phyloP scores from a whole-genome alignment of 2,797 vertebrate species.

The Acipenser oxyrinchus region DNA sequence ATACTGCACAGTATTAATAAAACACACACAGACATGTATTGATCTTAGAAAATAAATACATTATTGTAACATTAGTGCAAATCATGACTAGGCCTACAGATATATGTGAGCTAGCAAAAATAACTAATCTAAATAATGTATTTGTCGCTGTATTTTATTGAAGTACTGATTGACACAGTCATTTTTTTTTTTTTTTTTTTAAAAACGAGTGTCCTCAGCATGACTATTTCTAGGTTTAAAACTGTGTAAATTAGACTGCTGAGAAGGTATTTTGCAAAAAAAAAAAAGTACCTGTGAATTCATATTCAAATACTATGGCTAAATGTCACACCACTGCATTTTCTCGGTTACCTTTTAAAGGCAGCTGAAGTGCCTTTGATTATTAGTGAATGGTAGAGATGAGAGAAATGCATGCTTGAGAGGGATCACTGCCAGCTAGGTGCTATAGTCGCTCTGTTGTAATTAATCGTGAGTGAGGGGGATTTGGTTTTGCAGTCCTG shows the following conservation, averaged over 20 bases:
- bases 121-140: too few species aligned
- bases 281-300: conserved; percentile 14
- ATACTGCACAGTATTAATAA: too few species aligned
- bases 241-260: not conserved
- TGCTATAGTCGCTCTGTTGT: conserved; percentile 66
- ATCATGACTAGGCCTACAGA: too few species aligned
- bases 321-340: conserved; percentile 38
- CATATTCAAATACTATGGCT: conserved; percentile 37
- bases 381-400: conserved; percentile 59
- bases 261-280: conserved; percentile 1
- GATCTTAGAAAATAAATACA: too few species aligned
- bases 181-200: too few species aligned
- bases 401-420: conserved; percentile 55
- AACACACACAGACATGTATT: too few species aligned
- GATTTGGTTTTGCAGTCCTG: conserved; percentile 61
- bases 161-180: too few species aligned
- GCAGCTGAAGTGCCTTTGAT: conserved; percentile 67
- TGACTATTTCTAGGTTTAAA: too few species aligned
- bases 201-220: too few species aligned
- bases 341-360: conserved; percentile 40
- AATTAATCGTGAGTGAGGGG: conserved; percentile 83
- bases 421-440: conserved; percentile 60
- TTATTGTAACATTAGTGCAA: too few species aligned
- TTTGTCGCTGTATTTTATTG: too few species aligned
- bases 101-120: too few species aligned